Percentiles rank a stretch among this genome's conserved stretches.
Conservation (phyloP, 2,797 vertebrate species). For the Alauda arvensis region DNA sequence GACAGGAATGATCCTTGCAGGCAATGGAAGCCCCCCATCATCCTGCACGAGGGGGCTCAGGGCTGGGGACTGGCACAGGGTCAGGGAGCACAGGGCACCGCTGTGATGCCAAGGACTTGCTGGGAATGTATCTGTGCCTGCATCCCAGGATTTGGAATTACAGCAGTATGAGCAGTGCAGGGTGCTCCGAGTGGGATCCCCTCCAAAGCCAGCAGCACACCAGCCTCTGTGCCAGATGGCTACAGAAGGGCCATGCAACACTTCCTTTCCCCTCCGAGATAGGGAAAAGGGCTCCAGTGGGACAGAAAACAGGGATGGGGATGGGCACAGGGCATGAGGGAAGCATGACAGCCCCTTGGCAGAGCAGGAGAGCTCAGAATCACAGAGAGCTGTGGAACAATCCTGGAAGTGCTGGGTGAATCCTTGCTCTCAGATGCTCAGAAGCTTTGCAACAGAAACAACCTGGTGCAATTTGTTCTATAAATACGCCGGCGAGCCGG, state of each 20-base stretch:
- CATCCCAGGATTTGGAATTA: not conserved
- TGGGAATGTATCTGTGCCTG: not conserved
- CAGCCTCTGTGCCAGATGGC: not conserved
- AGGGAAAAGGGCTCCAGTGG: not conserved
- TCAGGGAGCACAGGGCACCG: not conserved
- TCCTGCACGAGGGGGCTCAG: fast-evolving
- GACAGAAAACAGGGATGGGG: not conserved
- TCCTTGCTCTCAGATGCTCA: not conserved
- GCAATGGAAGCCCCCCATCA: not conserved
- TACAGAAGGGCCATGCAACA: not conserved
- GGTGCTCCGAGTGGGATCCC: not conserved
- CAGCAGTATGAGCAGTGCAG: not conserved
- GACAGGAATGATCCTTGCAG: not conserved
- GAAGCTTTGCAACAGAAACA: slow-evolving; percentile 46
- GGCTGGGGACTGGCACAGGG: not conserved
- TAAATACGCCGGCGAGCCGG: slow-evolving; percentile 48
- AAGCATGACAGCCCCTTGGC: fast-evolving
- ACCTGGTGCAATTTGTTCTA: not conserved
- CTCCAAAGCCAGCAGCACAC: not conserved
- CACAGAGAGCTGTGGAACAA: fast-evolving
- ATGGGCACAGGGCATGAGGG: not conserved
- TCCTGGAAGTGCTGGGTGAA: not conserved
- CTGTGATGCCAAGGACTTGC: not conserved
- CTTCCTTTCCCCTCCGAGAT: not conserved
- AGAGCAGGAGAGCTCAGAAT: not conserved